A percentile compares a stretch with the other conserved stretches of the same genome.
These are phyloP conservation scores for Sus cebifrons DNA, from an alignment of 2,797 vertebrate species.

Conservation along the genomic window DNA sequence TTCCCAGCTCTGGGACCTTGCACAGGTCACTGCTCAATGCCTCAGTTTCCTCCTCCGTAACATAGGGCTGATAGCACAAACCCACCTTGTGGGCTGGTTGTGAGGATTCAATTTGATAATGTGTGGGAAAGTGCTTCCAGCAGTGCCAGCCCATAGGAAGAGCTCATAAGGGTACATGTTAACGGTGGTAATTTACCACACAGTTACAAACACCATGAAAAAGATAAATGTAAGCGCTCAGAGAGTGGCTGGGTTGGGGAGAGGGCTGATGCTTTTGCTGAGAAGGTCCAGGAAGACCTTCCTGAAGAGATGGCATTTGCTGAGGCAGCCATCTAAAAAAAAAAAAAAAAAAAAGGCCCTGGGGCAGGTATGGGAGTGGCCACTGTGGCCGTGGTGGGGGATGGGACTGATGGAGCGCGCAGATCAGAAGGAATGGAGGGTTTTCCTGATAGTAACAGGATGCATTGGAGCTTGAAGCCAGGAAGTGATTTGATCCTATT, in stretches of 20 bases:
- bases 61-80: neutral
- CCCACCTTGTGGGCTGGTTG: too few species aligned
- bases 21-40: neutral
- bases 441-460: neutral
- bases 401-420: neutral
- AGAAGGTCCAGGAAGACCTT: neutral
- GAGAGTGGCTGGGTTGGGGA: neutral
- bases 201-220: neutral
- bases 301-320: neutral
- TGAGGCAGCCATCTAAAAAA: neutral
- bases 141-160: neutral
- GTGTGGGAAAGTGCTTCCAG: neutral
- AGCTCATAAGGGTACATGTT: neutral
- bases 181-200: rapidly evolving
- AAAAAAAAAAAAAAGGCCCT: neutral
- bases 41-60: neutral
- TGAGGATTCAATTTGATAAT: neutral
- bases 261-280: neutral
- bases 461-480: neutral
- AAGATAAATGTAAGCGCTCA: neutral
- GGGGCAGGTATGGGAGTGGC: neutral
- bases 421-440: neutral
- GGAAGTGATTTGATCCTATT: rapidly evolving
- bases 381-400: neutral
- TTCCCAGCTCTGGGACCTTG: neutral